Evolutionary conservation across 2,113 vertebrate species (phyloP).

Genomic region (Sula dactylatra): DNA sequence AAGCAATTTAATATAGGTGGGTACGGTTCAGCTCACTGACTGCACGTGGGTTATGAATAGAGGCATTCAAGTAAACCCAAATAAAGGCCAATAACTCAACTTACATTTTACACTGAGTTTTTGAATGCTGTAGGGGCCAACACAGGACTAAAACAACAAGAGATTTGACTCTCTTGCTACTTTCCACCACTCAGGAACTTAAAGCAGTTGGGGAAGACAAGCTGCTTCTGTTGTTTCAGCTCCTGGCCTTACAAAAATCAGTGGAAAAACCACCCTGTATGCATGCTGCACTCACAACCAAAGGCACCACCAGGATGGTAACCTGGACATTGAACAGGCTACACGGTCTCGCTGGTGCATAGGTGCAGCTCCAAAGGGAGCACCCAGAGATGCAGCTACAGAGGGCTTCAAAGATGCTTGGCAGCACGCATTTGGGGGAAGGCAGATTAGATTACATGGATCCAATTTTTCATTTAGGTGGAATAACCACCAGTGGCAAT

Average conservation of each 20-base stretch:
- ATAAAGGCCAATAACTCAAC: slow-evolving; percentile 53
- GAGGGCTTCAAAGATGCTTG: not conserved
- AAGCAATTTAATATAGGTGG: slow-evolving; percentile 31
- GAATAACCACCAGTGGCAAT: not conserved
- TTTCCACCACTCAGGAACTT: not conserved
- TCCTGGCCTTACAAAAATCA: not conserved
- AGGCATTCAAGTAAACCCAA: slow-evolving; percentile 51
- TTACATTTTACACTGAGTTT: slow-evolving; percentile 17
- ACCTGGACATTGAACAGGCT: not conserved
- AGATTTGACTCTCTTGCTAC: not conserved
- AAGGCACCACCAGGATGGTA: not conserved
- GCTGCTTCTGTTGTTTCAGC: not conserved
- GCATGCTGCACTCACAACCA: not conserved
- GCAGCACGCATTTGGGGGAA: not conserved
- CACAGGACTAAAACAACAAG: slow-evolving; percentile 1
- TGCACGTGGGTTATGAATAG: slow-evolving; percentile 33
- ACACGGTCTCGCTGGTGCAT: accelerated
- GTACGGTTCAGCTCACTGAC: not conserved
- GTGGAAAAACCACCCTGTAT: not conserved
- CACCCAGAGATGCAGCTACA: not conserved
- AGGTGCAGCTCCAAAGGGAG: not conserved
- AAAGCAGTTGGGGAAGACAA: not conserved
- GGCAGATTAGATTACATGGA: not conserved
- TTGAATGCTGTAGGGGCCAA: slow-evolving; percentile 14
- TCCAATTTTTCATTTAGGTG: not conserved